Percentiles rank a stretch among this genome's conserved stretches.
These are phyloP conservation scores for Vanacampus margaritifer DNA, from an alignment of 2,113 vertebrate species.

Conservation along the genomic window DNA sequence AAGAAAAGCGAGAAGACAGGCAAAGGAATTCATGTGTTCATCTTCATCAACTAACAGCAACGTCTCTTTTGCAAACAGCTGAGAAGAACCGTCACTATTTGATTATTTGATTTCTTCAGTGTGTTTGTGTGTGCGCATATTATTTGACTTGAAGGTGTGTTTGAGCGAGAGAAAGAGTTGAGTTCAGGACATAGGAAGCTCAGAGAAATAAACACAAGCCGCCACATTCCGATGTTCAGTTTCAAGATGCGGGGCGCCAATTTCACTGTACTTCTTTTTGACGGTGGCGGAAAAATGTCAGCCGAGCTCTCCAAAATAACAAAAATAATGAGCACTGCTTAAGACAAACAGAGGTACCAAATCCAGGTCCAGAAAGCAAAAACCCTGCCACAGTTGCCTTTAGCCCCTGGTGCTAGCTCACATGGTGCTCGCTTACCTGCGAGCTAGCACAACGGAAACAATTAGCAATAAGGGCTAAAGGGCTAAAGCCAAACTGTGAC, in stretches of 20 bases:
- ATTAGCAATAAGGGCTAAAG: too few species aligned
- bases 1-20: not conserved
- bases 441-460: too few species aligned
- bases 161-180: conserved; percentile 20
- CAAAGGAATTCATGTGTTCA: conserved; percentile 3
- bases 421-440: too few species aligned
- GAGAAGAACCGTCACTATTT: conserved; percentile 25
- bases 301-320: not conserved
- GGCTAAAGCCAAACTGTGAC: too few species aligned
- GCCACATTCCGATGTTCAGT: conserved; percentile 41
- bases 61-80: conserved; percentile 23
- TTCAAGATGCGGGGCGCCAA: conserved; percentile 20
- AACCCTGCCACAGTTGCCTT: too few species aligned
- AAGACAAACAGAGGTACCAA: not conserved
- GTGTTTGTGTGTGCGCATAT: conserved; percentile 6
- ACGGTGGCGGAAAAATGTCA: conserved; percentile 6
- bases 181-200: conserved; percentile 54
- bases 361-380: too few species aligned
- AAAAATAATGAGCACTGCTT: not conserved
- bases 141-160: not conserved
- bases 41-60: conserved; percentile 29
- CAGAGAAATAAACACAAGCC: conserved; percentile 33
- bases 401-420: too few species aligned
- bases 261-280: conserved; percentile 15
- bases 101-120: conserved; percentile 13